These are phyloP conservation scores for Poeciliopsis turneri DNA, from an alignment of 2,797 vertebrate genomes.

Conservation along the genomic window DNA sequence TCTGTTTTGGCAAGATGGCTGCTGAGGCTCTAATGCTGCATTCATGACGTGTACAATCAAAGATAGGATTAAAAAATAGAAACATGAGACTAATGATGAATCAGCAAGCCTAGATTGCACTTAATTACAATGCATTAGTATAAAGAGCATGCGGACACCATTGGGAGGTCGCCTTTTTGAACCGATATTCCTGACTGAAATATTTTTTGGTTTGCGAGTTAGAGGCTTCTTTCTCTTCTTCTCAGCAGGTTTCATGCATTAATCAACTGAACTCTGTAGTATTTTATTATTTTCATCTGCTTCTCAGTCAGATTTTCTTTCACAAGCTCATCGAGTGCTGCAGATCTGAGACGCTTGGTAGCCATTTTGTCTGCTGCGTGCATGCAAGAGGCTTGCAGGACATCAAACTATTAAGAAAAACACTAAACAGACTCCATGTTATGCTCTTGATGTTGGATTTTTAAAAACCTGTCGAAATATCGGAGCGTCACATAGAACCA, in stretches of 20 bases:
- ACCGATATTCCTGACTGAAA: background rate
- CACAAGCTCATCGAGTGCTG: background rate
- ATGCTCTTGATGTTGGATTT: background rate
- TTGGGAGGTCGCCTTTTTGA: background rate
- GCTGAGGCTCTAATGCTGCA: constrained; percentile 56
- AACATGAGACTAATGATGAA: constrained; percentile 4
- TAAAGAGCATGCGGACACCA: background rate
- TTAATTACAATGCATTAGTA: background rate
- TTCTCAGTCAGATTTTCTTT: constrained; percentile 2
- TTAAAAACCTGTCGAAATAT: background rate
- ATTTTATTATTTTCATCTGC: background rate
- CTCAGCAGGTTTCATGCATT: background rate
- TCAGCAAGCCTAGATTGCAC: constrained; percentile 9
- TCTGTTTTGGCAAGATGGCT: constrained; percentile 73
- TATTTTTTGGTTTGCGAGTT: background rate
- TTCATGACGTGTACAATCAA: constrained; percentile 47
- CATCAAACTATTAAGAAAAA: background rate
- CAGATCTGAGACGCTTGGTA: constrained; percentile 27
- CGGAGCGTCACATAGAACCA: background rate
- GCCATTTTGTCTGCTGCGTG: constrained; percentile 67
- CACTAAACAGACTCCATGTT: background rate
- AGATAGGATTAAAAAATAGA: constrained; percentile 11
- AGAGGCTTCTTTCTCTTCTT: constrained; percentile 11
- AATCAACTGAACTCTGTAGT: background rate
- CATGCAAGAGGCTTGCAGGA: constrained; percentile 28